Percentiles rank a stretch among this genome's conserved stretches.
These are phyloP conservation scores for Bradypus variegatus DNA, from an alignment of 2,797 vertebrate species.

Conservation along the genomic window DNA sequence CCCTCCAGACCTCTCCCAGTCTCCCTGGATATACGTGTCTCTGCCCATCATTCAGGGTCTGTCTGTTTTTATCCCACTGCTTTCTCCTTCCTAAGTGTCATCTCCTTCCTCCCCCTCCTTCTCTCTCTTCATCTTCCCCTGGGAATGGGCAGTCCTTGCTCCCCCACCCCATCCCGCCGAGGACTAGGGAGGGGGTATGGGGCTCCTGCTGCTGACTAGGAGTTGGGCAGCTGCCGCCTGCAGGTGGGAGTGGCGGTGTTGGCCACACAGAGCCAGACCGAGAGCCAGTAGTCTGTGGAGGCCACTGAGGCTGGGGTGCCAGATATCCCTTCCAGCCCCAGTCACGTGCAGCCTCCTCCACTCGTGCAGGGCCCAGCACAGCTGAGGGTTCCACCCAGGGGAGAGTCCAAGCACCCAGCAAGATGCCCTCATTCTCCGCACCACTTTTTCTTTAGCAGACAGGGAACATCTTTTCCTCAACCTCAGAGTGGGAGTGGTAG, in stretches of 20 bases:
- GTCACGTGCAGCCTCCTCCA: neutral
- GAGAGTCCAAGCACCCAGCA: neutral
- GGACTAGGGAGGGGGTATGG: neutral
- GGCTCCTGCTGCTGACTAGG: neutral
- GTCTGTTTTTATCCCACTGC: neutral
- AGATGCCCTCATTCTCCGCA: neutral
- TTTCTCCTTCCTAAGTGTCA: neutral
- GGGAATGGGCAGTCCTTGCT: neutral
- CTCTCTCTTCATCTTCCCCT: neutral
- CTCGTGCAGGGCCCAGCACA: neutral
- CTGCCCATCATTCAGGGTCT: neutral
- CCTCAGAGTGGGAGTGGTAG: accelerated
- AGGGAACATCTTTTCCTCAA: neutral
- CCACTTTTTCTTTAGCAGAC: neutral
- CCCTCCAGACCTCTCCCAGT: neutral
- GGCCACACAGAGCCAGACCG: neutral
- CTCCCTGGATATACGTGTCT: accelerated
- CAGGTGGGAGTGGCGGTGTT: neutral
- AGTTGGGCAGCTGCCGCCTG: neutral
- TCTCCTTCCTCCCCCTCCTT: neutral
- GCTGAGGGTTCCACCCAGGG: neutral
- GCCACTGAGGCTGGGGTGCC: neutral
- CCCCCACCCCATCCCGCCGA: no score
- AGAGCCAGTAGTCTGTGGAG: neutral
- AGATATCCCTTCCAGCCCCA: no score